Evolutionary conservation across 2,888 invertebrate species (phyloP), one percentile per base, ranked within the genome.

Genomic region (Trimorus sp.): DNA sequence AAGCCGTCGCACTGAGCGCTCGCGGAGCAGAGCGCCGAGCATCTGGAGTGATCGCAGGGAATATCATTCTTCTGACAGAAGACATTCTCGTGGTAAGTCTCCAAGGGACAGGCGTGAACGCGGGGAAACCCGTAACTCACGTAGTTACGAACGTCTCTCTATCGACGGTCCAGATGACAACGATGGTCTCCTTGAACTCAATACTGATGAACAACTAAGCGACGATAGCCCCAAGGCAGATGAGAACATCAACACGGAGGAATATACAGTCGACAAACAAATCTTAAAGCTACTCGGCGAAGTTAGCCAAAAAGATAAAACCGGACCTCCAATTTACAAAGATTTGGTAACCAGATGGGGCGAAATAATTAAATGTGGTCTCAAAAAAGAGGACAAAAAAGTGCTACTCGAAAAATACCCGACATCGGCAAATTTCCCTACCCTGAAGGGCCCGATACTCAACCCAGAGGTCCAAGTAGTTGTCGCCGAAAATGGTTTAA

Each of bases 361-460:
- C 45, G 45, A 45, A 11, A 45, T 45, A 45, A 9, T 45, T 9
- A 45, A 45, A 12, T 45, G 9, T 9, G 45, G 45, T 11, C 45
- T 45, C 45, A 45, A 45, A 45, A 45, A 45, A 45, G 45, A 45
- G 45, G 45, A 45, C 45, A 45, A 45, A 45, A 45, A 45, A 45
- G 45, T 12, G 9, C 26, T 58, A 12, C 12, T 58, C 11, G 58
- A 37, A 12, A 58, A 58, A 26, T 58, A 16, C 37, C 58, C 58
- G 36, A 36, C 12, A n/a, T 40, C 59, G 11, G 37, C 40, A 59
- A 59, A 59, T 40, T 59, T 38, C 15, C 8, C 59, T 7, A n/a
- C 37, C 7, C 15, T 59, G 15, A 26, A 6, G n/a, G 59, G 59
- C 5, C 59, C 40, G 8, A 40, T 12, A 40, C 8, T 59, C 12